A percentile compares a stretch with the other conserved stretches of the same genome.
Conservation (phyloP, 2,888 invertebrate species). For the Magallana nippona region DNA sequence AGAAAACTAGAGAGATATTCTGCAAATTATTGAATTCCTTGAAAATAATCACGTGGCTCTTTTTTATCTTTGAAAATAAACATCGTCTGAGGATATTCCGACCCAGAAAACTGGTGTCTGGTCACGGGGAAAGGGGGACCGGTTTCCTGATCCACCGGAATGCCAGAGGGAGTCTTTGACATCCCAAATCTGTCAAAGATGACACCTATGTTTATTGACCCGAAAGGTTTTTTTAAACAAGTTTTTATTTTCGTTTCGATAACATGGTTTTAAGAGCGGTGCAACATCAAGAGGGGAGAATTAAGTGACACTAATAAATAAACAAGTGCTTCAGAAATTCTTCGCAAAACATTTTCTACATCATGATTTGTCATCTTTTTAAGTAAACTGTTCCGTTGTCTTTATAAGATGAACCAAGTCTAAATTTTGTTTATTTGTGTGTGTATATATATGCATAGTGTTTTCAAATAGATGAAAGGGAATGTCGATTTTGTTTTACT, state of each 20-base stretch:
- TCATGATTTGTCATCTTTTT: no score
- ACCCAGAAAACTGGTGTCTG: conserved; percentile 8
- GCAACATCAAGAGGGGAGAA: background rate
- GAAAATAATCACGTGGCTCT: background rate
- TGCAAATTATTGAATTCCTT: background rate
- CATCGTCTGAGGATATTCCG: conserved; percentile 24
- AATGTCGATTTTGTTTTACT: no score
- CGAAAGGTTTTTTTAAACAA: background rate
- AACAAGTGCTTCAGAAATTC: background rate
- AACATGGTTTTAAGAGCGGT: background rate
- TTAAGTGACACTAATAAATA: conserved; percentile 5
- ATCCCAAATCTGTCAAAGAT: conserved; percentile 15
- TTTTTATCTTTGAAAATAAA: conserved; percentile 17
- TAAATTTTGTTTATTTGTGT: no score
- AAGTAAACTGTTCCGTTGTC: no score
- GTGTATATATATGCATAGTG: no score
- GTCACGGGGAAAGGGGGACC: background rate
- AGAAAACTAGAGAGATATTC: no score
- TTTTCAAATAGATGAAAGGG: no score
- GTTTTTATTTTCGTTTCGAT: background rate
- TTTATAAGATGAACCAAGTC: no score
- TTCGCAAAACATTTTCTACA: background rate
- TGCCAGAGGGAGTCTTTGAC: background rate
- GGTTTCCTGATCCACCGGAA: background rate
- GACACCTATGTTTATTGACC: background rate